Evolutionary conservation across 92 coral and sea anemone genomes (phyloP).

Genomic region (Chrysogorgia sp.): DNA sequence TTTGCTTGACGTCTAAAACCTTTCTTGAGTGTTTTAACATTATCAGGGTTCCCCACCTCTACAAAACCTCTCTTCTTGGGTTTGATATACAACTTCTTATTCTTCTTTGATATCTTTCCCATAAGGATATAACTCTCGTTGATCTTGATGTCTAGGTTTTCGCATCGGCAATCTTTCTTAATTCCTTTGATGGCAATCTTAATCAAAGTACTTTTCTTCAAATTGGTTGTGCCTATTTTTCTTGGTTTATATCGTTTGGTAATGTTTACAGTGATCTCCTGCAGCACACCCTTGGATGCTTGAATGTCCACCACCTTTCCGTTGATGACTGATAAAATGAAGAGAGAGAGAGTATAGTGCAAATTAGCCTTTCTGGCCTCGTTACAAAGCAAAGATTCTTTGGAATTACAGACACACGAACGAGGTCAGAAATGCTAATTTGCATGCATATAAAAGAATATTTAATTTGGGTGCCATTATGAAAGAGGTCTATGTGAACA

Average conservation of each 20-base stretch:
- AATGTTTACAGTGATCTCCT: not conserved
- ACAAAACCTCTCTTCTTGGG: conserved; percentile 22
- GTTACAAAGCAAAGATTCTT: too few species aligned
- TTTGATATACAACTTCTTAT: not conserved
- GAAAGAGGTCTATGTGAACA: too few species aligned
- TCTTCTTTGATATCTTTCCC: not conserved
- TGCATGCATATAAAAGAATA: too few species aligned
- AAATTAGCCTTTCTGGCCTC: too few species aligned
- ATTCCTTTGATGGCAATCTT: not conserved
- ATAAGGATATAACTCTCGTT: conserved; percentile 23
- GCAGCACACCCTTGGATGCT: not conserved
- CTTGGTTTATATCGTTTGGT: not conserved
- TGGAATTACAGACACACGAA: too few species aligned
- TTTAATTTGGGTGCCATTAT: too few species aligned
- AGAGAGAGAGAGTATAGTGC: not conserved
- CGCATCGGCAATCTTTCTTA: not conserved
- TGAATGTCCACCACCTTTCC: conserved; percentile 4
- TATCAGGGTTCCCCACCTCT: not conserved
- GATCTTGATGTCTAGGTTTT: conserved; percentile 18
- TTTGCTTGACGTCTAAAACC: not conserved
- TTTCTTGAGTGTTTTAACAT: not conserved
- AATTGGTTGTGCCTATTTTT: not conserved
- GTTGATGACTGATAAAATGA: conserved; percentile 1
- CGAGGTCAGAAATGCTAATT: too few species aligned
- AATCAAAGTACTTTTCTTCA: not conserved